These are phyloP conservation scores for Neelides folsomi DNA, from an alignment of 2,888 invertebrate genomes.

Conservation along the genomic window DNA sequence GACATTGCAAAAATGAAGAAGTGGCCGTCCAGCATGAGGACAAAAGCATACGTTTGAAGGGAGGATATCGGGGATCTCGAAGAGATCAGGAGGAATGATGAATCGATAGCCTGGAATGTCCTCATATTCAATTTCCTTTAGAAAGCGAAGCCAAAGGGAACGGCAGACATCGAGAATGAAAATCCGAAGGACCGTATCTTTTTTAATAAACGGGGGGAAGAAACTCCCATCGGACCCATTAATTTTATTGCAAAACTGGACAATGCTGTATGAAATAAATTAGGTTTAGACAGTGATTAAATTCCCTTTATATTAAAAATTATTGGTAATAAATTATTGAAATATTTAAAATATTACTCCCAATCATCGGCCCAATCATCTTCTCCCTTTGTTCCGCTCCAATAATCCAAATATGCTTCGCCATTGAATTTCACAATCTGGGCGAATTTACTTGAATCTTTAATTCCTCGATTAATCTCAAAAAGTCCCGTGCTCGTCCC, in stretches of 20 bases:
- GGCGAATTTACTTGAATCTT: slow-evolving; percentile 15
- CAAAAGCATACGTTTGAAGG: slow-evolving; percentile 17
- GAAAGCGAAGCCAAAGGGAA: slow-evolving; percentile 13
- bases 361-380: neutral
- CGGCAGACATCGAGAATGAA: slow-evolving; percentile 37
- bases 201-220: slow-evolving; percentile 36
- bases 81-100: slow-evolving; percentile 9
- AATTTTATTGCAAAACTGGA: slow-evolving; percentile 34
- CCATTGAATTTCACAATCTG: slow-evolving; percentile 13
- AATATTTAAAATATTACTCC: no score
- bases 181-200: slow-evolving; percentile 34
- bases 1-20: neutral
- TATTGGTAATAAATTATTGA: neutral
- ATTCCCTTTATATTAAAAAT: slow-evolving; percentile 12
- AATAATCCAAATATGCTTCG: slow-evolving; percentile 1
- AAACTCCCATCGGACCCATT: slow-evolving; percentile 38
- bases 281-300: no score
- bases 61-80: slow-evolving; percentile 14
- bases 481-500: slow-evolving; percentile 18
- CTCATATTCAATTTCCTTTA: slow-evolving; percentile 11
- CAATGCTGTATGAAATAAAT: slow-evolving; percentile 2
- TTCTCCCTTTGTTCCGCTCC: slow-evolving; percentile 1
- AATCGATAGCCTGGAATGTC: slow-evolving; percentile 21
- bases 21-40: neutral
- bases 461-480: slow-evolving; percentile 16